Conservation (phyloP, 2,888 invertebrate genomes). For the Platypus cylindrus region DNA sequence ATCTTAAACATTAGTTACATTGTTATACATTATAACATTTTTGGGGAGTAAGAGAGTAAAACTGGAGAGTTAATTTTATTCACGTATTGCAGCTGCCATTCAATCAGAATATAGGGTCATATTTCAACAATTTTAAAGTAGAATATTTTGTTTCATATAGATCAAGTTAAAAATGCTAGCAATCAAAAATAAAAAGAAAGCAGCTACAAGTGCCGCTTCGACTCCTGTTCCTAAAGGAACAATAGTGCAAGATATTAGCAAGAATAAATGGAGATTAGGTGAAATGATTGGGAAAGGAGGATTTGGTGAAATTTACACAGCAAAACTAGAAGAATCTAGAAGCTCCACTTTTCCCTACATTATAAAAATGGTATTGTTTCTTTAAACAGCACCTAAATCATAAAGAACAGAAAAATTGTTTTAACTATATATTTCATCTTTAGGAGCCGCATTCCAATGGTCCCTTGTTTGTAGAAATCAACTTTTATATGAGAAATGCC, state of each 20-base stretch:
- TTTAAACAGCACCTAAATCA: not conserved
- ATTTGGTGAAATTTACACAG: constrained; percentile 87
- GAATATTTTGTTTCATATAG: too few relatives aligned
- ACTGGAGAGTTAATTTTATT: too few relatives aligned
- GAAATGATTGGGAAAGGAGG: constrained; percentile 83
- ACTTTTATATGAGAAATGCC: constrained; percentile 73
- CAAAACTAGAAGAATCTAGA: constrained; percentile 45
- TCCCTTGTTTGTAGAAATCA: constrained; percentile 86
- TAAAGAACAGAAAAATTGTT: not conserved
- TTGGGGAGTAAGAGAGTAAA: too few relatives aligned
- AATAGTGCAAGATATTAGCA: constrained; percentile 59
- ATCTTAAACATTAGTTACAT: too few relatives aligned
- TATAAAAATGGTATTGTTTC: constrained; percentile 57
- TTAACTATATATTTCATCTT: constrained; percentile 15
- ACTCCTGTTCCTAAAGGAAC: constrained; percentile 64
- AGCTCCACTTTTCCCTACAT: constrained; percentile 50
- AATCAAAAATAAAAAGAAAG: too few relatives aligned
- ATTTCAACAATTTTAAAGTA: too few relatives aligned
- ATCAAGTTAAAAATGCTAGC: constrained; percentile 16
- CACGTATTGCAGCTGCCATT: too few relatives aligned
- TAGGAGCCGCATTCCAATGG: constrained; percentile 88
- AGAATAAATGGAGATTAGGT: constrained; percentile 77
- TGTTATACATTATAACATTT: too few relatives aligned
- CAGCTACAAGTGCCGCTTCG: too few relatives aligned
- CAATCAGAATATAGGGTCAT: too few relatives aligned